A percentile compares a stretch with the other conserved stretches of the same genome.
phyloP scores from a whole-genome alignment of 2,888 invertebrate species.

The Sinodicranocentrus sp. region DNA sequence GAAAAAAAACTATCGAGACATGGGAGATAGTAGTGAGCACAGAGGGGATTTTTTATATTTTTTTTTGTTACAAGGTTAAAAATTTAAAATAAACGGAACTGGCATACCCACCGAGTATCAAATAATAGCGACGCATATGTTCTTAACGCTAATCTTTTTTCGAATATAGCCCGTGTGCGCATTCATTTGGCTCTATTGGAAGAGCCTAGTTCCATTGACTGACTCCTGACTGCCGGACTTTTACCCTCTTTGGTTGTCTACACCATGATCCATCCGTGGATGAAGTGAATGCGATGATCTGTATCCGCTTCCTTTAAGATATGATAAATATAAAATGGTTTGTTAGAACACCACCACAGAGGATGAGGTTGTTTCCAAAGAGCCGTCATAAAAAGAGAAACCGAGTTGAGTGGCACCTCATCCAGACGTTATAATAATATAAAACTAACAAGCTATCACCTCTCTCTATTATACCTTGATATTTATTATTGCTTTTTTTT shows the following conservation, averaged over 20 bases:
- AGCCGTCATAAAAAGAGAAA: slow-evolving; percentile 55
- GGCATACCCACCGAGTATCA: slow-evolving; percentile 63
- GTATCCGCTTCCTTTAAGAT: slow-evolving; percentile 67
- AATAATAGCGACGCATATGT: slow-evolving; percentile 48
- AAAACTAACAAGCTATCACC: slow-evolving; percentile 70
- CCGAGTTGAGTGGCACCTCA: slow-evolving; percentile 50
- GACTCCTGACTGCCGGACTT: slow-evolving; percentile 52
- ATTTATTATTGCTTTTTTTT: slow-evolving; percentile 48
- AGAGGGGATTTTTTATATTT: neutral
- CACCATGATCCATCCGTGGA: neutral
- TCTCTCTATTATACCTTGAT: slow-evolving; percentile 47
- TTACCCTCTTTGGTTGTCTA: slow-evolving; percentile 29
- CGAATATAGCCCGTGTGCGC: slow-evolving; percentile 21
- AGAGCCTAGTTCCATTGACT: slow-evolving; percentile 45
- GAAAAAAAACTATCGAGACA: slow-evolving; percentile 3
- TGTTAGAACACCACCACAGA: slow-evolving; percentile 27
- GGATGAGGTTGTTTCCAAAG: slow-evolving; percentile 30
- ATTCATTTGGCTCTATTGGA: slow-evolving; percentile 10
- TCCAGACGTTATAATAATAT: slow-evolving; percentile 61
- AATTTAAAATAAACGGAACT: slow-evolving; percentile 61
- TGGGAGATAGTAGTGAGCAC: neutral
- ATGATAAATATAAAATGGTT: slow-evolving; percentile 54
- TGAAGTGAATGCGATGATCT: slow-evolving; percentile 46
- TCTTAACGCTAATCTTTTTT: slow-evolving; percentile 27
- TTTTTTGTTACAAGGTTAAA: slow-evolving; percentile 48